Evolutionary conservation across 92 coral and sea anemone species (phyloP).

Genomic region (Galaxea fascicularis): DNA sequence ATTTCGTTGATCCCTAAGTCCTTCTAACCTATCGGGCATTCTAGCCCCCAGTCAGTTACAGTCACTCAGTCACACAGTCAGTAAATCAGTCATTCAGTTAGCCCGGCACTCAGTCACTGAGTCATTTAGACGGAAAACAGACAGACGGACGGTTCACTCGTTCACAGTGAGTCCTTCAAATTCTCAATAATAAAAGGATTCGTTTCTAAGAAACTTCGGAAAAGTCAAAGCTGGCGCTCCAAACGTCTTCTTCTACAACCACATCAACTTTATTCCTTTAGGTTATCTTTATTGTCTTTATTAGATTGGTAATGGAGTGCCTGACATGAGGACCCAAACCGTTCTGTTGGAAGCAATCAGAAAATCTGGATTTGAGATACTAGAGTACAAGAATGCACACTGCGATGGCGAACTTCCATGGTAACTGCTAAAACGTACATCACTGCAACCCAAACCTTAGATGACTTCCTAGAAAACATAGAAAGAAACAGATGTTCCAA

Average conservation of each 20-base stretch:
- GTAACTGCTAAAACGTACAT: background rate
- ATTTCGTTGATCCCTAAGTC: background rate
- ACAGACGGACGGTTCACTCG: background rate
- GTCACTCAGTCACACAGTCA: background rate
- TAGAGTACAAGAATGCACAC: conserved; percentile 28
- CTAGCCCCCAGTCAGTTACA: no score
- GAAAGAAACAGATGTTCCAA: no score
- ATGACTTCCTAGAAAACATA: no score
- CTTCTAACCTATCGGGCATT: no score
- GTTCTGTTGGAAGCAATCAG: conserved; percentile 24
- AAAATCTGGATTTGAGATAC: conserved; percentile 20
- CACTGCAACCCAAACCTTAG: background rate
- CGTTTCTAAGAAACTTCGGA: no score
- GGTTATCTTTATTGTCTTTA: background rate
- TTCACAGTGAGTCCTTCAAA: no score
- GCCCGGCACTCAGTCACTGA: background rate
- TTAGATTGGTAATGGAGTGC: conserved; percentile 26
- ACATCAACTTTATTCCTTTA: background rate
- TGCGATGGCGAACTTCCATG: conserved; percentile 38
- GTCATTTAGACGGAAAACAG: background rate
- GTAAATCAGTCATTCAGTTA: background rate
- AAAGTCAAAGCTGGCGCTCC: no score
- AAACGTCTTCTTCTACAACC: background rate
- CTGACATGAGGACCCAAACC: conserved; percentile 22
- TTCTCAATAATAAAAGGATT: no score